Percentiles rank a stretch among this genome's conserved stretches.
These are phyloP conservation scores for Callospermophilus lateralis DNA, from an alignment of 2,113 vertebrate genomes.

Conservation along the genomic window DNA sequence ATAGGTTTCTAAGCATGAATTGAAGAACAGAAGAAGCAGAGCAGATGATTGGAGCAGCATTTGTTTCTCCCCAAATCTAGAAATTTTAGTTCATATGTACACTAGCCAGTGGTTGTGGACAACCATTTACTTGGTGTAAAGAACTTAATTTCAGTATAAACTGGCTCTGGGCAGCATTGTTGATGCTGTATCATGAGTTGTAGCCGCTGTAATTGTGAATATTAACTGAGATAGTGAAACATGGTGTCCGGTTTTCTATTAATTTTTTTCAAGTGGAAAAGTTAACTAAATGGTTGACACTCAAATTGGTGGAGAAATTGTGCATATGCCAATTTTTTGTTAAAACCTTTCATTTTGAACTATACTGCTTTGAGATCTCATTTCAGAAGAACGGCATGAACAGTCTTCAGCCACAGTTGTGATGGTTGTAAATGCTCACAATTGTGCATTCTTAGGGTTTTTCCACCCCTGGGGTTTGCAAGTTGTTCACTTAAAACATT, in stretches of 20 bases:
- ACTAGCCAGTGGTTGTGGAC: constrained; percentile 94
- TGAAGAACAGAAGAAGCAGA: constrained; percentile 92
- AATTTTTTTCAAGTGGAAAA: constrained; percentile 92
- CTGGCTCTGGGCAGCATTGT: constrained; percentile 90
- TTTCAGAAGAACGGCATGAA: constrained; percentile 92
- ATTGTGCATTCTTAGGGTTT: constrained; percentile 90
- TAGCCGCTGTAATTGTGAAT: constrained; percentile 93
- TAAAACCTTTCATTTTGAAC: constrained; percentile 91
- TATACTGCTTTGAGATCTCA: constrained; percentile 92
- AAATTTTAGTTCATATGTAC: constrained; percentile 94
- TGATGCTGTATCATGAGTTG: constrained; percentile 89
- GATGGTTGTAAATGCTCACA: constrained; percentile 91
- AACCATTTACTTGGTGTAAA: constrained; percentile 94
- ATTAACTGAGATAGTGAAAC: constrained; percentile 94
- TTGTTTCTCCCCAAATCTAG: constrained; percentile 95
- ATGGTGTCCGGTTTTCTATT: constrained; percentile 93
- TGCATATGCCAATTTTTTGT: constrained; percentile 95
- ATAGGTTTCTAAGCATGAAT: constrained; percentile 95
- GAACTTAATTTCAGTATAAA: constrained; percentile 93
- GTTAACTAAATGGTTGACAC: constrained; percentile 92
- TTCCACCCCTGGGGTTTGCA: constrained; percentile 90
- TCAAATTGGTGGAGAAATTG: constrained; percentile 92
- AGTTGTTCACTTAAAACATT: constrained; percentile 93
- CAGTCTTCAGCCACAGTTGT: constrained; percentile 92
- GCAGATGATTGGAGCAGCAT: constrained; percentile 94